These are phyloP conservation scores for Neomonachus schauinslandi DNA, from an alignment of 2,113 vertebrate genomes.

Conservation along the genomic window DNA sequence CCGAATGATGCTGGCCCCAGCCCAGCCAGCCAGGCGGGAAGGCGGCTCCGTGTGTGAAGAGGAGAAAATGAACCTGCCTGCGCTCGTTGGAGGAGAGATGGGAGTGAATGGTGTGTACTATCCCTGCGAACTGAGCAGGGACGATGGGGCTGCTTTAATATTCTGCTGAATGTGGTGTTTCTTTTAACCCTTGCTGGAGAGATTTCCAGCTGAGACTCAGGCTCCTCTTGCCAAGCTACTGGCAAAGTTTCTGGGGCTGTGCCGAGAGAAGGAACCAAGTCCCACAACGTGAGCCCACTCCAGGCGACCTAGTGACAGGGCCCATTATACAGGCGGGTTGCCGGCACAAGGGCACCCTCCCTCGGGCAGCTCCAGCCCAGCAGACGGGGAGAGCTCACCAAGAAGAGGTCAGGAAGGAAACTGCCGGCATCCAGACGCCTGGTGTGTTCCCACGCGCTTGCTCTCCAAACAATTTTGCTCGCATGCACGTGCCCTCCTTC, in stretches of 20 bases:
- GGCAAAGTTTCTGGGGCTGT: conserved; percentile 50
- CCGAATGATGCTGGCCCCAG: conserved; percentile 49
- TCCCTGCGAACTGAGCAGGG: conserved; percentile 44
- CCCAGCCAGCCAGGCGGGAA: conserved; percentile 53
- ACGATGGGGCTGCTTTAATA: conserved; percentile 58
- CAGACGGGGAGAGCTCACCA: too few species aligned
- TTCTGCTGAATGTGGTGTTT: conserved; percentile 79
- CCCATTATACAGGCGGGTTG: not conserved
- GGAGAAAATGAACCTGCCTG: conserved; percentile 59
- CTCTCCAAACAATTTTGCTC: not conserved
- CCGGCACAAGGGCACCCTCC: not conserved
- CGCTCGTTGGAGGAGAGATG: conserved; percentile 1
- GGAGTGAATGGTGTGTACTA: conserved; percentile 57
- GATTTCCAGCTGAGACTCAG: not conserved
- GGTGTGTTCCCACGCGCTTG: not conserved
- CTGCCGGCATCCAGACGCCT: not conserved
- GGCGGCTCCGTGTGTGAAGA: not conserved
- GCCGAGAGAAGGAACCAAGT: not conserved
- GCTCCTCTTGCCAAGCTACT: not conserved
- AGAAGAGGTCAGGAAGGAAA: not conserved
- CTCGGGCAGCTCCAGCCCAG: not conserved
- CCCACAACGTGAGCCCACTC: not conserved
- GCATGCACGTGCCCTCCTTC: not conserved
- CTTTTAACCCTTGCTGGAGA: conserved; percentile 78
- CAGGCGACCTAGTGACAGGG: not conserved